These are phyloP conservation scores for Eupithecia exiguata DNA, from an alignment of 2,888 invertebrate genomes.

Conservation along the genomic window DNA sequence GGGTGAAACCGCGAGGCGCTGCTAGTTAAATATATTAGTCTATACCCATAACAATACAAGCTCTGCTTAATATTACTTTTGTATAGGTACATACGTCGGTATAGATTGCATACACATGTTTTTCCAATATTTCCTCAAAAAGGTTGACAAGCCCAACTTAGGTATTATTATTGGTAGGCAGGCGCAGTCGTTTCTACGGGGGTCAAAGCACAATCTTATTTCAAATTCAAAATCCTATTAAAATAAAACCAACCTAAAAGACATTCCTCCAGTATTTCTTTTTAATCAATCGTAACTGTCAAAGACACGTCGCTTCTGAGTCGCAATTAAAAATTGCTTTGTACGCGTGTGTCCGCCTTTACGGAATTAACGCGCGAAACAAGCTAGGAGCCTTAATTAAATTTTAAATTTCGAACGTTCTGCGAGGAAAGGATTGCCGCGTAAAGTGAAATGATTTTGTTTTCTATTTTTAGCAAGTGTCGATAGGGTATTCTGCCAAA, in stretches of 20 bases:
- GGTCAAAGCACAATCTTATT: not conserved
- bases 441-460: conserved; percentile 40
- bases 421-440: conserved; percentile 54
- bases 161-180: not conserved
- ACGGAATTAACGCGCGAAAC: conserved; percentile 71
- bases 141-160: not conserved
- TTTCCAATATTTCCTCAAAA: not conserved
- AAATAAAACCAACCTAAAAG: conserved; percentile 6
- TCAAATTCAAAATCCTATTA: not conserved
- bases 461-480: conserved; percentile 24
- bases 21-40: too few species aligned
- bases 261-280: conserved; percentile 44
- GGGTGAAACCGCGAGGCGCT: too few species aligned
- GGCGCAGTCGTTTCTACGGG: not conserved
- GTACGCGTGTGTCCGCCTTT: conserved; percentile 71
- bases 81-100: too few species aligned
- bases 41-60: too few species aligned
- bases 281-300: conserved; percentile 73
- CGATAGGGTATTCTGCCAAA: conserved; percentile 17
- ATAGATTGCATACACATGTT: not conserved
- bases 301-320: conserved; percentile 65
- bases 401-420: conserved; percentile 55
- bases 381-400: conserved; percentile 62
- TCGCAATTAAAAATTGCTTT: conserved; percentile 80
- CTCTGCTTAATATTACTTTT: too few species aligned